Evolutionary conservation across 2,113 vertebrate genomes (phyloP).

Genomic region (Stomatorhinus ivindoensis): DNA sequence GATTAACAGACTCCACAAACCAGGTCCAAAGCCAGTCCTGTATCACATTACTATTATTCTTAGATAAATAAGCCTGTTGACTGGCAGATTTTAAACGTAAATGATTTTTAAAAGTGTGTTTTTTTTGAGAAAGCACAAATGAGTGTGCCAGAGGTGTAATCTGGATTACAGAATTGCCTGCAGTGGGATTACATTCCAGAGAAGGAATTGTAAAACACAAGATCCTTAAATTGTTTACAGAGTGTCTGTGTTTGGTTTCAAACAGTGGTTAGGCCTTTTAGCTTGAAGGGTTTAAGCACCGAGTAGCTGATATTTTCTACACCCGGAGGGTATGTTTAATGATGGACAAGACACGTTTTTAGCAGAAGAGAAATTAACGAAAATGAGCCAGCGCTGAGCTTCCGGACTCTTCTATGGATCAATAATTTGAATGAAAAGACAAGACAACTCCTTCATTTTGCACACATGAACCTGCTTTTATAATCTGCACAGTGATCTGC

Average conservation of each 20-base stretch:
- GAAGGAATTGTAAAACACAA: background rate
- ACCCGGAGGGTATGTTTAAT: background rate
- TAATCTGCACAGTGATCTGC: background rate
- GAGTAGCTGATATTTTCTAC: background rate
- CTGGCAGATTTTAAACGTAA: background rate
- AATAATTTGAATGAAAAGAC: background rate
- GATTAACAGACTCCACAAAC: background rate
- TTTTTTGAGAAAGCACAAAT: background rate
- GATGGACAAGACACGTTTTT: background rate
- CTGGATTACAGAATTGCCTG: background rate
- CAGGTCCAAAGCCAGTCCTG: background rate
- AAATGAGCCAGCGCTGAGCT: background rate
- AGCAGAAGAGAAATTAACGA: background rate
- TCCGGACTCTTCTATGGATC: background rate
- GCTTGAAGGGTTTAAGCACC: background rate
- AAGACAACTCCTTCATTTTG: background rate
- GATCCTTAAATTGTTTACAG: background rate
- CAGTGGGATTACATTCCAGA: background rate
- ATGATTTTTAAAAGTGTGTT: background rate
- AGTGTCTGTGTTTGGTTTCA: background rate
- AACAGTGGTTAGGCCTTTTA: background rate
- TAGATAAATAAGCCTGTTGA: background rate
- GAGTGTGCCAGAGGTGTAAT: background rate
- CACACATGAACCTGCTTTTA: background rate
- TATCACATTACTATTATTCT: background rate